Percentiles rank a stretch among this genome's conserved stretches.
These are phyloP conservation scores for Picus viridis DNA, from an alignment of 2,797 vertebrate species.

Conservation along the genomic window DNA sequence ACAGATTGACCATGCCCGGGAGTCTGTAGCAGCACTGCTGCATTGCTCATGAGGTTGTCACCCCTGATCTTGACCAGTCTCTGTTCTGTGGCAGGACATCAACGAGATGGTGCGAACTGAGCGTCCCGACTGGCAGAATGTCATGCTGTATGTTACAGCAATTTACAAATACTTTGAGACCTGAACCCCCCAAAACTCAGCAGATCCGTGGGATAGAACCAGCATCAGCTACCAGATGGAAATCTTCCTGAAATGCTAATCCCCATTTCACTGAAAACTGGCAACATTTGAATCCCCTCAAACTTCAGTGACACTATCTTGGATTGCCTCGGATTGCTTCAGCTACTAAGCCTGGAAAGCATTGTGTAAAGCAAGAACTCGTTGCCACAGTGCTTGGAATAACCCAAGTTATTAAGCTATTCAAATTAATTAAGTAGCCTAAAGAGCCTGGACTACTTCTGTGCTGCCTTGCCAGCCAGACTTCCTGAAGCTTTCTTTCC, in stretches of 20 bases:
- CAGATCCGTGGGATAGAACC: background rate
- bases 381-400: slow-evolving; percentile 28
- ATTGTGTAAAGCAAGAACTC: slow-evolving; percentile 28
- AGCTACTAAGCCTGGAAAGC: slow-evolving; percentile 55
- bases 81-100: slow-evolving; percentile 87
- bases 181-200: slow-evolving; percentile 75
- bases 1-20: background rate
- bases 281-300: slow-evolving; percentile 35
- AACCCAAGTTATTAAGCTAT: slow-evolving; percentile 41
- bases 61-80: background rate
- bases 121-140: slow-evolving; percentile 95
- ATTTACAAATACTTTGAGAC: slow-evolving; percentile 99
- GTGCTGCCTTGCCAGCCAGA: slow-evolving; percentile 18
- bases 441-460: slow-evolving; percentile 36
- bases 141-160: slow-evolving; percentile 97
- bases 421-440: slow-evolving; percentile 51
- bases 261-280: slow-evolving; percentile 46
- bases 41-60: background rate
- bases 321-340: slow-evolving; percentile 33
- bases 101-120: slow-evolving; percentile 96
- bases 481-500: slow-evolving; percentile 19
- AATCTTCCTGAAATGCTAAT: slow-evolving; percentile 38
- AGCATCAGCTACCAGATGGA: slow-evolving; percentile 16
- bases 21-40: background rate
- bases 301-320: slow-evolving; percentile 8